Percentiles rank a stretch among this genome's conserved stretches.
phyloP scores from a whole-genome alignment of 2,888 invertebrate species.

The Thumatha senex region DNA sequence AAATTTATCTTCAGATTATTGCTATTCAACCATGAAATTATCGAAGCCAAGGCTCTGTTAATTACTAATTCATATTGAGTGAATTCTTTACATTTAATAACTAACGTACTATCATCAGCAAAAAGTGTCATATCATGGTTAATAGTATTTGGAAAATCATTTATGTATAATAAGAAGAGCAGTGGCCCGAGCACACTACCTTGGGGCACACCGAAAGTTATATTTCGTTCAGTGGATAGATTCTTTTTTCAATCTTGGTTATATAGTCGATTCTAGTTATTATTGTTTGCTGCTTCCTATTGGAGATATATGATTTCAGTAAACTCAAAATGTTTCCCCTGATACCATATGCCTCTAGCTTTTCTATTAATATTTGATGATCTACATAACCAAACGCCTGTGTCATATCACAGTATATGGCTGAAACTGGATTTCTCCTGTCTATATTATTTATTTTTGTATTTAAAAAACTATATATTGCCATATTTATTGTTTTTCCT shows the following conservation, averaged over 20 bases:
- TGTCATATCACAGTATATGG: slow-evolving; percentile 2
- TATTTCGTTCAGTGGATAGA: not conserved
- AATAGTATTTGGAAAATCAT: too few relatives aligned
- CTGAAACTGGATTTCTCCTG: not conserved
- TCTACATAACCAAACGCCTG: slow-evolving; percentile 6
- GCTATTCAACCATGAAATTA: too few relatives aligned
- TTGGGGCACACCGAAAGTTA: not conserved
- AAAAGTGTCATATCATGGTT: too few relatives aligned
- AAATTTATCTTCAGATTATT: too few relatives aligned
- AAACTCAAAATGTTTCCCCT: not conserved
- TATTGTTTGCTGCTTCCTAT: not conserved
- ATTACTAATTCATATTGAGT: too few relatives aligned
- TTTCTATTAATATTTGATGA: not conserved
- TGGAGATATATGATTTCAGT: not conserved
- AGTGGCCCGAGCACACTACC: not conserved
- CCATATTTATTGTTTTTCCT: not conserved
- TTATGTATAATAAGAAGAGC: not conserved
- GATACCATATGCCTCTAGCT: not conserved
- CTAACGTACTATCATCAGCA: too few relatives aligned
- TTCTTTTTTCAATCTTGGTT: not conserved
- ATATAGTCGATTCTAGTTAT: not conserved
- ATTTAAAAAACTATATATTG: not conserved
- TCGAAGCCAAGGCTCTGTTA: too few relatives aligned
- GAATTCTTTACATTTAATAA: too few relatives aligned
- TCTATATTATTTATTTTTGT: not conserved